Conservation (phyloP, 2,888 invertebrate species). For the Limnephilus rhombicus region DNA sequence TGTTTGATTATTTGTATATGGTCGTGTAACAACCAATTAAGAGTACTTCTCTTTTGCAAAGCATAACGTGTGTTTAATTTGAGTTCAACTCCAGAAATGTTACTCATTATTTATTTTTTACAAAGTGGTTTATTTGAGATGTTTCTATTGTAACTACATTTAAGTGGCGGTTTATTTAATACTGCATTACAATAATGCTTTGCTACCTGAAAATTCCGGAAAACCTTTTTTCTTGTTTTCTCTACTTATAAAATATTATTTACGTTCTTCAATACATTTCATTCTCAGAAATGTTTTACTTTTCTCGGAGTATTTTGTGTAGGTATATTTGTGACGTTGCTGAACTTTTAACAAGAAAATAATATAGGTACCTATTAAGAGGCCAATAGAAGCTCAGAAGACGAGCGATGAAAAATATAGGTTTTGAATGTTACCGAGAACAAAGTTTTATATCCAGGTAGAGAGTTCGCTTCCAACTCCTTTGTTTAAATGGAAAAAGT, state of each 20-base stretch:
- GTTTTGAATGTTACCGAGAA: neutral
- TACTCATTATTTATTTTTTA: neutral
- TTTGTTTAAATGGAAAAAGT: slow-evolving; percentile 1
- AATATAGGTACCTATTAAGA: neutral
- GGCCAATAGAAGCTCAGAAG: neutral
- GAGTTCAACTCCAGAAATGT: neutral
- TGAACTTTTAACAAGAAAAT: neutral
- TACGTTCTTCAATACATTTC: neutral
- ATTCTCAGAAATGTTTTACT: neutral
- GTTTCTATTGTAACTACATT: no score
- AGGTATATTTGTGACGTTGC: neutral
- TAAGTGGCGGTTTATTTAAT: neutral
- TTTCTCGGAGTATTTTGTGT: neutral
- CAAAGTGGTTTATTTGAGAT: no score
- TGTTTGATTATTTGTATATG: no score
- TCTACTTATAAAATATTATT: neutral
- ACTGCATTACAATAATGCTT: neutral
- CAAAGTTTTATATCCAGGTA: neutral
- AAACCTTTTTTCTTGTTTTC: neutral
- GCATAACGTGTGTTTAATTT: neutral
- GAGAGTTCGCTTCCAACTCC: neutral
- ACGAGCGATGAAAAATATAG: neutral
- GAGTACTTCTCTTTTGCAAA: neutral
- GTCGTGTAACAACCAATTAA: no score
- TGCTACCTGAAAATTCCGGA: neutral